phyloP scores from a whole-genome alignment of 2,888 invertebrate species.

The Kuschelorhynchus macadamiae region DNA sequence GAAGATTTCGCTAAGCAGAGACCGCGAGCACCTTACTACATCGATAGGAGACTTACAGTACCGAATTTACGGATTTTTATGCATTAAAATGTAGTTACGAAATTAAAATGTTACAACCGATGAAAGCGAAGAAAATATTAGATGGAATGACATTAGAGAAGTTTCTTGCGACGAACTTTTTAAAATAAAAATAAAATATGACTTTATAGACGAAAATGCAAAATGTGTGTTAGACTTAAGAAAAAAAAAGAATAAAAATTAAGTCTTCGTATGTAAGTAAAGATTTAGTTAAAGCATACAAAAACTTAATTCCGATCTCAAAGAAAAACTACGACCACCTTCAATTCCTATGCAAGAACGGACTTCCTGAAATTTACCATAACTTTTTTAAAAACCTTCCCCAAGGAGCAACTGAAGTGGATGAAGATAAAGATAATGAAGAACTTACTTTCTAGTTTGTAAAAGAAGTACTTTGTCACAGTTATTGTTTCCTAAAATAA shows the following conservation, averaged over 20 bases:
- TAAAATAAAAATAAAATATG: constrained; percentile 22
- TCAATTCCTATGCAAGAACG: constrained; percentile 16
- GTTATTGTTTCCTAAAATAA: too few relatives aligned
- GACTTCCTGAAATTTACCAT: constrained; percentile 15
- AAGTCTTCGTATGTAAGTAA: constrained; percentile 7
- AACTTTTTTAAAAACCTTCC: constrained; percentile 16
- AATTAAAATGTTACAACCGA: too few relatives aligned
- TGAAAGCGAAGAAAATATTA: constrained; percentile 5
- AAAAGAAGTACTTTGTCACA: too few relatives aligned
- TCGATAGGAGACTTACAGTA: too few relatives aligned
- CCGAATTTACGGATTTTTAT: too few relatives aligned
- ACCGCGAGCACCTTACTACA: too few relatives aligned
- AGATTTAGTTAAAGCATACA: constrained; percentile 13
- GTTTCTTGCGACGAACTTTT: constrained; percentile 1
- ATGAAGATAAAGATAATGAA: constrained; percentile 2
- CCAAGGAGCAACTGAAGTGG: neutral
- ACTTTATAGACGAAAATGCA: constrained; percentile 19
- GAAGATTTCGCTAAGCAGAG: too few relatives aligned
- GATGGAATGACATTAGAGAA: constrained; percentile 19
- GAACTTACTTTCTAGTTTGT: constrained; percentile 14
- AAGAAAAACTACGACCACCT: neutral
- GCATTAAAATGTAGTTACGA: too few relatives aligned
- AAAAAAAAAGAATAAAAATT: constrained; percentile 8
- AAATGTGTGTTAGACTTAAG: constrained; percentile 10
- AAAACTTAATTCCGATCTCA: constrained; percentile 13